These are phyloP conservation scores for Megaceryle alcyon DNA, from an alignment of 2,797 vertebrate genomes.

Conservation along the genomic window DNA sequence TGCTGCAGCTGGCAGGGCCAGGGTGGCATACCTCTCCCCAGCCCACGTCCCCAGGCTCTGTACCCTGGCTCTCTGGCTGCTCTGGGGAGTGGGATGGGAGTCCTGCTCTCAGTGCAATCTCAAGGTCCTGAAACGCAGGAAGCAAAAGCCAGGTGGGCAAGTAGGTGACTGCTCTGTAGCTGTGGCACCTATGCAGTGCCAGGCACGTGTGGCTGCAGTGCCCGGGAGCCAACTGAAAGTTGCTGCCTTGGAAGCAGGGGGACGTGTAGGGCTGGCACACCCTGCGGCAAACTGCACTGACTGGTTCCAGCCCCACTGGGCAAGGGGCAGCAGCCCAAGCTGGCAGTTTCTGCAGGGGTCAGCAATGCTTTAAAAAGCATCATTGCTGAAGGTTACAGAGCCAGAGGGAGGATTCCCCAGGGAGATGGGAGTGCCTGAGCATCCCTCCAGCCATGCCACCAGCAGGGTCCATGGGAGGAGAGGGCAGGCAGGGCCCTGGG, in stretches of 20 bases:
- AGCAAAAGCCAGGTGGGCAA: neutral
- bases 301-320: neutral
- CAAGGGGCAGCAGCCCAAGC: neutral
- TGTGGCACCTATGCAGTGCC: accelerated
- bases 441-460: neutral
- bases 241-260: neutral
- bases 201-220: accelerated
- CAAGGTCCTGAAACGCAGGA: accelerated
- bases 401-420: neutral
- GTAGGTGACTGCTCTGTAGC: neutral
- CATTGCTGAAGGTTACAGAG: neutral
- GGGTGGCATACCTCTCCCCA: neutral
- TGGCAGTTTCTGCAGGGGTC: neutral
- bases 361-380: neutral
- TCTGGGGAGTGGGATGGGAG: neutral
- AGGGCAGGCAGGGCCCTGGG: neutral
- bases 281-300: accelerated
- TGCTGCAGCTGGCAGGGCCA: neutral
- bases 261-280: neutral
- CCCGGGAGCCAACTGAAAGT: neutral
- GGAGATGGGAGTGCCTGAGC: neutral
- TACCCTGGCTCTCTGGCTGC: neutral
- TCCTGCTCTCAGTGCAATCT: neutral
- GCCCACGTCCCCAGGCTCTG: neutral
- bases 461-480: neutral